Evolutionary conservation across 30 jellyfish, hydroid and myxozoan species (phyloP), one percentile per base, ranked within the genome.

Genomic region (Phacellophora camtschatica): DNA sequence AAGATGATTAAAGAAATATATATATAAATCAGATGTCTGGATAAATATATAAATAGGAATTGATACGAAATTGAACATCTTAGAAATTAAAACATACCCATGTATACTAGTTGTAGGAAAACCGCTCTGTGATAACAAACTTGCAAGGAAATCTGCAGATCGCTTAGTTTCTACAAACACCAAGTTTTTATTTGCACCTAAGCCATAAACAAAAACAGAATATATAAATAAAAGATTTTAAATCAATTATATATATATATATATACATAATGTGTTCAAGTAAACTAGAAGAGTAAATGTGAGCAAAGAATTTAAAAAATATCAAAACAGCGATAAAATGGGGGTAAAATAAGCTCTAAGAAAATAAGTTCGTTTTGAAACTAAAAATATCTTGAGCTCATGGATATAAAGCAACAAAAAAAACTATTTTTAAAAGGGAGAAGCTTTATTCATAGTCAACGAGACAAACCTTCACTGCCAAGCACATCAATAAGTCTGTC

Each of bases 91-190:
- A 41, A 41, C 96, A 24, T 73, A 93, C 99, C 97, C 99, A 55
- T 95, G 95, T 23, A 95, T 76, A 68, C 97, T 87, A 9, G 97
- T 95, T 18, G 99, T 71, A 33, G 97, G 97, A 82, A 82, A 88
- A 11, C 92, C 95, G 51, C 97, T 78, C 43, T 95, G 97, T 2
- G 97, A 95, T 37, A 95, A 66, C 28, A 74, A 84, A 53, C 94
- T 95, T 23, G 99, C 97, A 85, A 95, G 88, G 75, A 87, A 95
- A 59, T 95, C 99, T 0, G 99, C 99, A 23, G 90, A 81, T n/a
- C 97, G 62, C 63, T 95, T 95, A 18, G 92, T 84, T 80, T 95
- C 99, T 30, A 95, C 99, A 81, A 95, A 95, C 1, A 95, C 95
- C 92, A 95, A 72, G 19, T 86, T 85, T 58, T 93, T 89, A 56